A percentile compares a stretch with the other conserved stretches of the same genome.
These are phyloP conservation scores for Sebastes melanostomus DNA, from an alignment of 2,797 vertebrate genomes.

Conservation along the genomic window DNA sequence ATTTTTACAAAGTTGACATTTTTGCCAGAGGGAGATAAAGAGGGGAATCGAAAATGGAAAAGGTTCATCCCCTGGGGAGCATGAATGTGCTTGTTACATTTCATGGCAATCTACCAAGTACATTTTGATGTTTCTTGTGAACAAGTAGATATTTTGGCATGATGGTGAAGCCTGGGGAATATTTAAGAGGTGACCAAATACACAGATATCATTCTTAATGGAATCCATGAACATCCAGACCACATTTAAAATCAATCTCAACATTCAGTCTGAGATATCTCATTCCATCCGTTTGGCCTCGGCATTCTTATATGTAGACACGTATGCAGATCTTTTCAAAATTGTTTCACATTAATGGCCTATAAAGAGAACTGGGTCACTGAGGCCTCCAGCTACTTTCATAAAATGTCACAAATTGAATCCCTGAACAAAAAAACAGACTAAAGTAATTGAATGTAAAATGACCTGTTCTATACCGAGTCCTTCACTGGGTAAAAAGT, in stretches of 20 bases:
- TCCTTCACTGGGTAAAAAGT: neutral
- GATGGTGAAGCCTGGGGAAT: neutral
- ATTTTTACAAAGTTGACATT: neutral
- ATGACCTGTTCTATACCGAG: neutral
- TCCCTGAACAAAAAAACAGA: slow-evolving; percentile 39
- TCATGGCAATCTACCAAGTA: neutral
- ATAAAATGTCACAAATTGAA: slow-evolving; percentile 44
- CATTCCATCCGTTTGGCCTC: slow-evolving; percentile 4
- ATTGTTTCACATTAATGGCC: slow-evolving; percentile 43
- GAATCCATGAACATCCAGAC: neutral
- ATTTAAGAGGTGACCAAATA: neutral
- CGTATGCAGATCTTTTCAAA: slow-evolving; percentile 27
- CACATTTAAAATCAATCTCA: neutral
- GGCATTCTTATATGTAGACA: slow-evolving; percentile 9
- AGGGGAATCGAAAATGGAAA: neutral
- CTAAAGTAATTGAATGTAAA: slow-evolving; percentile 17
- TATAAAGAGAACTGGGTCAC: slow-evolving; percentile 58
- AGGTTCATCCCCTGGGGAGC: neutral
- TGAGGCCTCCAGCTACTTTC: slow-evolving; percentile 50
- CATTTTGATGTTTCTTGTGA: neutral
- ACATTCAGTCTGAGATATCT: neutral
- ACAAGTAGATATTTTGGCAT: neutral
- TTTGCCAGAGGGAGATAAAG: neutral
- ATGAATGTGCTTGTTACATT: neutral
- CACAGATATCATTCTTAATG: neutral